Percentiles rank a stretch among this genome's conserved stretches.
Conservation (phyloP, 2,113 vertebrate species). For the Otis tarda region DNA sequence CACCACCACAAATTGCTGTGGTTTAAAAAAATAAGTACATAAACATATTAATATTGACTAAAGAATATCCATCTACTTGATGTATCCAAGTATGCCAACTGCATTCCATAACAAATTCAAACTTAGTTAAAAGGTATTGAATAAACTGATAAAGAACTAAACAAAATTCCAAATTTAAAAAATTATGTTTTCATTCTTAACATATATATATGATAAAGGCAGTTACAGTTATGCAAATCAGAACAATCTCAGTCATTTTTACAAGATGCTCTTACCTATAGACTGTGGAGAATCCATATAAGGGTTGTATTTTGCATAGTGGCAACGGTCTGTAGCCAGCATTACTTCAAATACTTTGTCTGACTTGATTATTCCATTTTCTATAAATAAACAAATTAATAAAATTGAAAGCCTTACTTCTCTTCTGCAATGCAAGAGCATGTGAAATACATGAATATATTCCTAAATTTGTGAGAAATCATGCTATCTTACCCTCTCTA, state of each 20-base stretch:
- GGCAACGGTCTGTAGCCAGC: constrained; percentile 92
- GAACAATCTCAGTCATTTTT: not conserved
- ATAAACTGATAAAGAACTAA: not conserved
- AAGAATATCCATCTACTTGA: not conserved
- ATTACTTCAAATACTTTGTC: constrained; percentile 98
- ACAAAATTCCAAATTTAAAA: not conserved
- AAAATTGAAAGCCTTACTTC: not conserved
- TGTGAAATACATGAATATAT: not conserved
- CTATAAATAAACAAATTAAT: constrained; percentile 70
- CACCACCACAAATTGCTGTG: not conserved
- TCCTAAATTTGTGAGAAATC: not conserved
- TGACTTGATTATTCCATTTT: constrained; percentile 99
- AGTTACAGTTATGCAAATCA: not conserved
- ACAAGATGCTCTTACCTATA: constrained; percentile 84
- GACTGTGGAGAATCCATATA: constrained; percentile 99
- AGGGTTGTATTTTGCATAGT: constrained; percentile 96
- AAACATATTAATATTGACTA: not conserved
- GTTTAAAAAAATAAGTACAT: not conserved
- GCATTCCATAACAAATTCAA: not conserved
- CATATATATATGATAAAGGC: not conserved
- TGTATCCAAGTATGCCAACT: not conserved
- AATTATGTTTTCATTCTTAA: not conserved
- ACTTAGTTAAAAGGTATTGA: not conserved
- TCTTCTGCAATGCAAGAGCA: not conserved
- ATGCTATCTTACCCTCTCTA: not conserved